phyloP scores from a whole-genome alignment of 92 coral and sea anemone species.

The Isaurus tuberculatus region DNA sequence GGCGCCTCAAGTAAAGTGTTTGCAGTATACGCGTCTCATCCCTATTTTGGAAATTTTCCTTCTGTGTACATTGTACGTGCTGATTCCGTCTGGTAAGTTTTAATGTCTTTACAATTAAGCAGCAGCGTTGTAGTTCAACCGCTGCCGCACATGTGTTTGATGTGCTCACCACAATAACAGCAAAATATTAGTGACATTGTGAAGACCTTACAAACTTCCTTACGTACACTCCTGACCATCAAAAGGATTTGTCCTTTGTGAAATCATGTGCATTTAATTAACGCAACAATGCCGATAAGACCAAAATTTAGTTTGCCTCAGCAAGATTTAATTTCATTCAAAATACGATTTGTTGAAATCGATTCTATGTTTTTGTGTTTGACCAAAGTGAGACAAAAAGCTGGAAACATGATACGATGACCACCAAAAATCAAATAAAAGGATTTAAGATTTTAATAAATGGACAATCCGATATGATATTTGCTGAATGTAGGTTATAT shows the following conservation, averaged over 20 bases:
- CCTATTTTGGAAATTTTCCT: background rate
- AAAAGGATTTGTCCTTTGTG: background rate
- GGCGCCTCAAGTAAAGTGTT: background rate
- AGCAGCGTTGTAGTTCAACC: background rate
- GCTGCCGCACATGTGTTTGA: background rate
- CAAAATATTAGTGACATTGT: too few relatives aligned
- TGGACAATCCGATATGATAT: too few relatives aligned
- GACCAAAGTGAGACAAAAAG: background rate
- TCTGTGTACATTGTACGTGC: background rate
- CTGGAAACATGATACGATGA: background rate
- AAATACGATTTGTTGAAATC: background rate
- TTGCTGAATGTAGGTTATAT: background rate
- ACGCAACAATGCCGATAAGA: background rate
- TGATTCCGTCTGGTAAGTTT: conserved; percentile 7
- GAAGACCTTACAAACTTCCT: background rate
- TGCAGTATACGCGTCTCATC: background rate
- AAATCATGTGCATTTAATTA: background rate
- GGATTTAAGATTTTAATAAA: background rate
- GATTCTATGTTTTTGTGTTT: background rate
- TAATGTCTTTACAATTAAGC: background rate
- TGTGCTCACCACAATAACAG: background rate
- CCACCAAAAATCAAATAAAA: background rate
- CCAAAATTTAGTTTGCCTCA: background rate
- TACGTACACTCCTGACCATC: background rate
- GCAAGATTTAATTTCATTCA: background rate